These are phyloP conservation scores for Pseudochaenichthys georgianus DNA, from an alignment of 2,797 vertebrate species.

Conservation along the genomic window DNA sequence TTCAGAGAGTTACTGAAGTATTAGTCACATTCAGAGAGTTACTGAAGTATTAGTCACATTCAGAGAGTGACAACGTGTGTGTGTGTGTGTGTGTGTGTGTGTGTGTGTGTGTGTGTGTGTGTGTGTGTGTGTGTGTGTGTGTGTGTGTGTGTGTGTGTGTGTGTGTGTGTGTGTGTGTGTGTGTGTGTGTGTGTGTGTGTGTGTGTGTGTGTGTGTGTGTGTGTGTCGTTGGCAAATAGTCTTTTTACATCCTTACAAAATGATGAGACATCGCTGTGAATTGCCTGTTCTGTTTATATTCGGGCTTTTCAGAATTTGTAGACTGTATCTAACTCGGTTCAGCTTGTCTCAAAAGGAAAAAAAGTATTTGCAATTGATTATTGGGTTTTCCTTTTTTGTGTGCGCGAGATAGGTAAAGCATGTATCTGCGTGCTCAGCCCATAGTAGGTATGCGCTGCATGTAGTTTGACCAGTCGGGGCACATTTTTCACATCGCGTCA, in stretches of 20 bases:
- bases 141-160: neutral
- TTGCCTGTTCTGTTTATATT: neutral
- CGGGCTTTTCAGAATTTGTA: slow-evolving; percentile 5
- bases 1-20: slow-evolving; percentile 6
- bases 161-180: neutral
- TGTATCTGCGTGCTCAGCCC: slow-evolving; percentile 40
- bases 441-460: slow-evolving; percentile 47
- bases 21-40: slow-evolving; percentile 22
- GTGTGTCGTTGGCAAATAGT: slow-evolving; percentile 9
- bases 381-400: neutral
- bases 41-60: slow-evolving; percentile 30
- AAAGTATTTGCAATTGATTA: neutral
- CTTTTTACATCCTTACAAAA: slow-evolving; percentile 27
- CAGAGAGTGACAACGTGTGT: neutral
- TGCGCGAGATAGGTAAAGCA: neutral
- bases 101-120: too few species aligned
- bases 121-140: neutral
- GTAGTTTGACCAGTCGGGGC: slow-evolving; percentile 64
- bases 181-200: neutral
- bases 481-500: slow-evolving; percentile 64
- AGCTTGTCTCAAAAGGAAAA: slow-evolving; percentile 12
- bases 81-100: neutral
- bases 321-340: slow-evolving; percentile 3
- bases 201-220: neutral
- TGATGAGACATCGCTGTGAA: slow-evolving; percentile 48